These are phyloP conservation scores for Jaculus jaculus DNA, from an alignment of 2,113 vertebrate species.

Conservation along the genomic window DNA sequence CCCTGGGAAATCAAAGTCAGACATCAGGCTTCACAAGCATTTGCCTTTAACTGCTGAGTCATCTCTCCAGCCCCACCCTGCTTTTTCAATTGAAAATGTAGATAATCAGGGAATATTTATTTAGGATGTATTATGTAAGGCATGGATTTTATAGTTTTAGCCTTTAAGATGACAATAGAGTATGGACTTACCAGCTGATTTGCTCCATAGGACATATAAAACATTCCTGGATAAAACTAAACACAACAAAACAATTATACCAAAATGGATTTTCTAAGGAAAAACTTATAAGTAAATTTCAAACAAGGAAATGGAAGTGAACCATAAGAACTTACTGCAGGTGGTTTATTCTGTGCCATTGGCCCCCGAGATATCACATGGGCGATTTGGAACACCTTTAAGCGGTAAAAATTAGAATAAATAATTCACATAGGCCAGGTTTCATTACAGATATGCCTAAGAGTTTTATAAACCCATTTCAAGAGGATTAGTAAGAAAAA, in stretches of 20 bases:
- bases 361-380: slow-evolving; percentile 69
- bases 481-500: slow-evolving; percentile 36
- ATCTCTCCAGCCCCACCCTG: not conserved
- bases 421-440: not conserved
- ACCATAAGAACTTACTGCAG: slow-evolving; percentile 61
- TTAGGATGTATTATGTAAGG: not conserved
- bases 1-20: too few species aligned
- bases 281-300: slow-evolving; percentile 41
- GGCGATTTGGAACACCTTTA: slow-evolving; percentile 68
- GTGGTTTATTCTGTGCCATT: slow-evolving; percentile 52
- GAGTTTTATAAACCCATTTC: not conserved
- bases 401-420: slow-evolving; percentile 45
- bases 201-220: slow-evolving; percentile 72
- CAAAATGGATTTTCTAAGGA: slow-evolving; percentile 48
- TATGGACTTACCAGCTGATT: slow-evolving; percentile 72
- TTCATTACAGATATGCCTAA: not conserved
- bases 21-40: too few species aligned
- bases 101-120: not conserved
- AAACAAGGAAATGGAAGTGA: not conserved
- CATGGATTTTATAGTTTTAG: slow-evolving; percentile 22
- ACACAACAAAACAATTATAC: slow-evolving; percentile 66
- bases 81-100: slow-evolving; percentile 16
- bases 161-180: slow-evolving; percentile 10
- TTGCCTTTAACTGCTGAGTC: too few species aligned
- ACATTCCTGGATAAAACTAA: slow-evolving; percentile 73